Conservation (phyloP, 2,797 vertebrate genomes). For the Myotis daubentonii region DNA sequence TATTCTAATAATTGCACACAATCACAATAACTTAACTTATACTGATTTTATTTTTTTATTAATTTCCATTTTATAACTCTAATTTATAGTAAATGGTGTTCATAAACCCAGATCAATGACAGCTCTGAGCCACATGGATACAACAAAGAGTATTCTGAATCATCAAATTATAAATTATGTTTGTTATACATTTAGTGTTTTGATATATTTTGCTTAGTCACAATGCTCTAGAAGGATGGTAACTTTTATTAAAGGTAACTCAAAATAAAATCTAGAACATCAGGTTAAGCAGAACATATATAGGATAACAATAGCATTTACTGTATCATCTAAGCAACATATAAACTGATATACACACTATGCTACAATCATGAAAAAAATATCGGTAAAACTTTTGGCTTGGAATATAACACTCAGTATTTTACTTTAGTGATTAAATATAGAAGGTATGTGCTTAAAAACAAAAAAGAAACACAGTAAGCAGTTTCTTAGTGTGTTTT, state of each 20-base stretch:
- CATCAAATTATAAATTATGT: not conserved
- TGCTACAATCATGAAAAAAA: not conserved
- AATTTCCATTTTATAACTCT: not conserved
- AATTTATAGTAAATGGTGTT: conserved; percentile 27
- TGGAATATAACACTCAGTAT: not conserved
- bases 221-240: not conserved
- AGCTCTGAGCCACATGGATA: not conserved
- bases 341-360: not conserved
- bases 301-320: not conserved
- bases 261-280: not conserved
- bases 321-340: not conserved
- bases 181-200: conserved; percentile 25
- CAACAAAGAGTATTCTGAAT: not conserved
- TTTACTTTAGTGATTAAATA: conserved; percentile 16
- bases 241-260: not conserved
- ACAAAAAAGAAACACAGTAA: not conserved
- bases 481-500: not conserved
- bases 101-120: not conserved
- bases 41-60: not conserved
- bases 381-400: not conserved
- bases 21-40: not conserved
- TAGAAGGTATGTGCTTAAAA: not conserved
- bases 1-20: not conserved
- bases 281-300: not conserved
- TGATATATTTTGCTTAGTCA: not conserved